Base-by-base conservation (phyloP, 2,888 invertebrate genomes). In the Ernsta delagoae region DNA sequence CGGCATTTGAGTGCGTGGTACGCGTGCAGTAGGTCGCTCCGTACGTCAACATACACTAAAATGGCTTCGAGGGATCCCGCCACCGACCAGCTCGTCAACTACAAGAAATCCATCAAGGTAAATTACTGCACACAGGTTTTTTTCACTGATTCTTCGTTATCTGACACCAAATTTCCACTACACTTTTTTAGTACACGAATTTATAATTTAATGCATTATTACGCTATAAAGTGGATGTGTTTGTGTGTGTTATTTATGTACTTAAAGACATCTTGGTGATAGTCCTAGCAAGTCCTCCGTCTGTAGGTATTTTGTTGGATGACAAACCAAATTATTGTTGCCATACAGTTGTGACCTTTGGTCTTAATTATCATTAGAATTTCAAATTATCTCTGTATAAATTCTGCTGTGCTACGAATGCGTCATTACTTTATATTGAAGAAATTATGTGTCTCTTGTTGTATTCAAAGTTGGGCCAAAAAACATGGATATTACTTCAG, bases 1-100 rank as follows among this genome's bases (percentile, higher is more conserved):
- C n/a, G n/a, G 79, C 85, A 89, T 86, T 89, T 88, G 83, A 76
- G 78, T 72, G 73, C 75, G 75, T 81, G 83, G 81, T 41, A 79
- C 84, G 86, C 83, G 84, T 78, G 78, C 78, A 84, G 86, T 85
- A 86, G 75, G 88, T 83, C 81, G 86, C 84, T 85, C 82, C 80
- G 70, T 67, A n/a, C 54, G 43, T 61, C 12, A 53, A 62, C 39
- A 70, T 48, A 64, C 43, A 43, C 41, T 65, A 77, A 75, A 70
- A 94, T 93, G 93, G 83, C 94, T 75, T 88, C 89, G 72, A 94
- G 96, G 74, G 95, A 95, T 75, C 93, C 95, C 61, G 94, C 96
- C 34, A 77, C 94, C 50, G 95, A 96, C 75, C 96, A 96, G 84
- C 91, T 96, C 65, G 90, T 93, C 74, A 90, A 94, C 73, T 96